phyloP scores from a whole-genome alignment of 1,140 invertebrate species.

The Ridgeia piscesae region DNA sequence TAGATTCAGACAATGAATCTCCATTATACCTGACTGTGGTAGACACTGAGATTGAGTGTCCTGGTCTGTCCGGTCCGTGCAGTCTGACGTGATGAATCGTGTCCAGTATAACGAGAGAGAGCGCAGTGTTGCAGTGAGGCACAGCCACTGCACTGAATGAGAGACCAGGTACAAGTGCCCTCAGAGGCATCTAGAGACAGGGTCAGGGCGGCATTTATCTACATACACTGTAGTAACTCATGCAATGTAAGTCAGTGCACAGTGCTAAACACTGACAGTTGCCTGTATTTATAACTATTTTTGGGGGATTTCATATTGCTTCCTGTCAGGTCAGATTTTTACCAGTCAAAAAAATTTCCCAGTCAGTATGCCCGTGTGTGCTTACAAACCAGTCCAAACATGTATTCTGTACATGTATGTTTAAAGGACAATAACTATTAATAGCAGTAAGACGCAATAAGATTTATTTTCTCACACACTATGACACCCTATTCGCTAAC shows the following conservation, averaged over 20 bases:
- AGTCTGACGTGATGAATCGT: background rate
- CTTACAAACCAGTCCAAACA: too few species aligned
- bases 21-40: background rate
- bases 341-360: too few species aligned
- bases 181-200: background rate
- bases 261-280: too few species aligned
- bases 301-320: background rate
- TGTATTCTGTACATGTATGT: too few species aligned
- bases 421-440: too few species aligned
- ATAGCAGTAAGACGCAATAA: too few species aligned
- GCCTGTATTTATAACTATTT: background rate
- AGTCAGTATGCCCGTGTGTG: too few species aligned
- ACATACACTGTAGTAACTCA: background rate
- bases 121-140: background rate
- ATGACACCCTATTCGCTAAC: too few species aligned
- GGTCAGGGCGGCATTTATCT: background rate
- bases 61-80: too few species aligned
- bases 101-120: background rate
- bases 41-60: background rate
- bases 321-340: too few species aligned
- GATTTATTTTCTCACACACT: too few species aligned
- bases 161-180: background rate
- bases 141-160: background rate
- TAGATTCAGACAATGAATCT: background rate
- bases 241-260: background rate